Conservation (phyloP, 2,113 vertebrate species). For the Hippocampus abdominalis region DNA sequence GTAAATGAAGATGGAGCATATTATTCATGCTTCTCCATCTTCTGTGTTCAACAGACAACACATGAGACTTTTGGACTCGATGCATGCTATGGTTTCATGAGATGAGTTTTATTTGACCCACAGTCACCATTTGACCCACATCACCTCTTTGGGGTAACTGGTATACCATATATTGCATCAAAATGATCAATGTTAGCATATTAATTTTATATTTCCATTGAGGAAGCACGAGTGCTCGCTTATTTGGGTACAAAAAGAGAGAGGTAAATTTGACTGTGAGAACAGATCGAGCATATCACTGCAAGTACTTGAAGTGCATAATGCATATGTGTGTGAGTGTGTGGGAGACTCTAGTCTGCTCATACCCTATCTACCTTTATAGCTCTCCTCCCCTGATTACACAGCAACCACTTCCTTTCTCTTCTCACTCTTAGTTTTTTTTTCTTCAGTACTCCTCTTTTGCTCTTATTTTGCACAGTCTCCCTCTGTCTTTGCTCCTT, state of each 20-base stretch:
- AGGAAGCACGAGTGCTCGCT: neutral
- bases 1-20: neutral
- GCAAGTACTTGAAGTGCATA: conserved; percentile 2
- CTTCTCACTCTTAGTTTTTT: conserved; percentile 8
- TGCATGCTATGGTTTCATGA: neutral
- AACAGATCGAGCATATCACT: neutral
- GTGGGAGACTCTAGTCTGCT: conserved; percentile 20
- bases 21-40: neutral
- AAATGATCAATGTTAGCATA: neutral
- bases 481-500: conserved; percentile 3
- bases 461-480: conserved; percentile 5
- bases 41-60: neutral
- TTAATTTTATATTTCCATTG: neutral
- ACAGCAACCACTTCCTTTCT: conserved; percentile 39
- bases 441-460: neutral
- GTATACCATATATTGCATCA: neutral
- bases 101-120: neutral
- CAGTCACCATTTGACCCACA: neutral
- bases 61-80: neutral
- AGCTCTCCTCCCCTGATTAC: conserved; percentile 47
- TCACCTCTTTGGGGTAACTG: neutral
- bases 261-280: neutral
- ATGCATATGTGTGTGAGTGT: conserved; percentile 6
- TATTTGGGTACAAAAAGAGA: neutral
- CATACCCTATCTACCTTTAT: conserved; percentile 36